A percentile compares a stretch with the other conserved stretches of the same genome.
Conservation (phyloP, 1,140 invertebrate genomes). For the Pteromalus puparum region DNA sequence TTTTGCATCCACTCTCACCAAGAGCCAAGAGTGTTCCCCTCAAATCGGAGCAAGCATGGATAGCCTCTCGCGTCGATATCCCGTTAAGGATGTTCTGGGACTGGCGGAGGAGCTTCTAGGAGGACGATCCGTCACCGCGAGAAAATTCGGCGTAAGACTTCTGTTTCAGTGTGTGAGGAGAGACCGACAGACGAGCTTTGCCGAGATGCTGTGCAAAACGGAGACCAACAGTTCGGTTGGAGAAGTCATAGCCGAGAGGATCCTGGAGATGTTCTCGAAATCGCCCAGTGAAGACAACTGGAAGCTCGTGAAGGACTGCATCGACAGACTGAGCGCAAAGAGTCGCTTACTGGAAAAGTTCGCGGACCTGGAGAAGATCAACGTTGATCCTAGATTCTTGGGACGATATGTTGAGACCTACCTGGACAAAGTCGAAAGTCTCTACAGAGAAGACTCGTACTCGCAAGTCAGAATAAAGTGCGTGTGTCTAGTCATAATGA, state of each 20-base stretch:
- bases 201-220: neutral
- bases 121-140: neutral
- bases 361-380: neutral
- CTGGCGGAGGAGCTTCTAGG: neutral
- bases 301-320: slow-evolving; percentile 22
- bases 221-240: neutral
- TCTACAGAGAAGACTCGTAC: too few species aligned
- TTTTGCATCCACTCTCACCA: neutral
- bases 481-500: neutral
- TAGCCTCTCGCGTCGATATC: neutral
- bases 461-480: neutral
- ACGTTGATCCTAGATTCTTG: neutral
- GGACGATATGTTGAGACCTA: neutral
- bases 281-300: neutral
- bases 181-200: neutral
- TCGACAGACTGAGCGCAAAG: neutral
- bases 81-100: neutral
- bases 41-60: neutral
- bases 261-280: slow-evolving; percentile 3
- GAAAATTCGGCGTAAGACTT: neutral
- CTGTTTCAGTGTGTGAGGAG: neutral
- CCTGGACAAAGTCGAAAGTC: neutral
- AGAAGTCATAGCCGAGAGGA: neutral
- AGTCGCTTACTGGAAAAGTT: neutral
- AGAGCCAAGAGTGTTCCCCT: neutral